Evolutionary conservation across 1,140 invertebrate species (phyloP).

Genomic region (Sitophilus oryzae): DNA sequence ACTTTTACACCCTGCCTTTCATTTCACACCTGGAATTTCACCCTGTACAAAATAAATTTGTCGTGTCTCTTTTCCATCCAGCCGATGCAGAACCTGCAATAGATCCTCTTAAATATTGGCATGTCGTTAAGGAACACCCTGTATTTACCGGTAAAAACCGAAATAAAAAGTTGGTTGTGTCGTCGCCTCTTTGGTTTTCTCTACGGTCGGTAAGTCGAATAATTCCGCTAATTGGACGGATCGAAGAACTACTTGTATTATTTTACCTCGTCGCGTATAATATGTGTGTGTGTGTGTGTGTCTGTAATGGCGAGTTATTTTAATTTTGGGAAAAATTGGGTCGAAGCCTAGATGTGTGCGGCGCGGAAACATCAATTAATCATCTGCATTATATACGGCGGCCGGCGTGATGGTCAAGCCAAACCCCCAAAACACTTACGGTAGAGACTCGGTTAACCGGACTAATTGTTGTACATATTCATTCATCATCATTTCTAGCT

Average conservation of each 20-base stretch:
- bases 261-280: not conserved
- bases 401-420: constrained; percentile 6
- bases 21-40: not conserved
- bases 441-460: not conserved
- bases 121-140: not conserved
- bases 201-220: not conserved
- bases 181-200: no score
- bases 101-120: not conserved
- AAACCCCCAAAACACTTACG: not conserved
- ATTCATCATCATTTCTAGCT: not conserved
- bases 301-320: not conserved
- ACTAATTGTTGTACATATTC: not conserved
- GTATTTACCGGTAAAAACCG: no score
- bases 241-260: not conserved
- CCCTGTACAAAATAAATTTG: not conserved
- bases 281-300: no score
- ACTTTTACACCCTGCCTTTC: no score
- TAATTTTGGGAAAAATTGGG: not conserved
- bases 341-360: not conserved
- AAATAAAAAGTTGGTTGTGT: no score
- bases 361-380: not conserved
- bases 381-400: not conserved
- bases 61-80: not conserved
- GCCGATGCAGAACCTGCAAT: not conserved
- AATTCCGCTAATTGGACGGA: not conserved